A percentile compares a stretch with the other conserved stretches of the same genome.
These are phyloP conservation scores for Endomychus coccineus DNA, from an alignment of 2,888 invertebrate species.

Conservation along the genomic window DNA sequence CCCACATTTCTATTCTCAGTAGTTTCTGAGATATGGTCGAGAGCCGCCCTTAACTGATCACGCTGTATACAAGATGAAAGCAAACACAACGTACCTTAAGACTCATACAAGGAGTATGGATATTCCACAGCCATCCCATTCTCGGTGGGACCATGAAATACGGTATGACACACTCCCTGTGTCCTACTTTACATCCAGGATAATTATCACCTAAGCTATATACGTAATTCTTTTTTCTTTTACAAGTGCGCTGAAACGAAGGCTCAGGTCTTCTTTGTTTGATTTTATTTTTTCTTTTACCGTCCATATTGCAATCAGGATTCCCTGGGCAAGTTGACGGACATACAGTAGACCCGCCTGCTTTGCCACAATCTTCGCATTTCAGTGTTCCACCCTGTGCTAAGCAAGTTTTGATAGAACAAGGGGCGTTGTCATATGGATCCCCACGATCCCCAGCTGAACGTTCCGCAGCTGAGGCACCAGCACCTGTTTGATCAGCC, in stretches of 20 bases:
- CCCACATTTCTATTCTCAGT: no score
- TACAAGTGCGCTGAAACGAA: conserved; percentile 2
- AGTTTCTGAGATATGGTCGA: no score
- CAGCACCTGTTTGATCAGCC: neutral
- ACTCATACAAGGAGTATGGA: conserved; percentile 29
- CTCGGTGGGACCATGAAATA: conserved; percentile 51
- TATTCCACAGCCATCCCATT: conserved; percentile 66
- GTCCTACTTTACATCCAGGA: conserved; percentile 51
- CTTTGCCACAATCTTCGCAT: conserved; percentile 11
- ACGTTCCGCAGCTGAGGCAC: neutral
- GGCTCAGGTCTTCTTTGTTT: conserved; percentile 3
- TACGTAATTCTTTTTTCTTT: conserved; percentile 22
- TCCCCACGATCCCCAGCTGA: no score
- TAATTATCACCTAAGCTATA: conserved; percentile 36
- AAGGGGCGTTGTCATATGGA: conserved; percentile 13
- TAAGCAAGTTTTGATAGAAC: conserved; percentile 8
- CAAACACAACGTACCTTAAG: conserved; percentile 33
- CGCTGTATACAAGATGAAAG: no score
- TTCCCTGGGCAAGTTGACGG: conserved; percentile 11
- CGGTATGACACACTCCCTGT: conserved; percentile 48
- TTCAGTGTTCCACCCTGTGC: conserved; percentile 9
- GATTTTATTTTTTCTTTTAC: conserved; percentile 3
- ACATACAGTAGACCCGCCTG: conserved; percentile 10
- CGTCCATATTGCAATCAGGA: conserved; percentile 10
- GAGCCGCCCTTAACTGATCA: no score